Evolutionary conservation across 1,140 invertebrate species (phyloP), one percentile per base, ranked within the genome.

Genomic region (Teleopsis dalmanni): DNA sequence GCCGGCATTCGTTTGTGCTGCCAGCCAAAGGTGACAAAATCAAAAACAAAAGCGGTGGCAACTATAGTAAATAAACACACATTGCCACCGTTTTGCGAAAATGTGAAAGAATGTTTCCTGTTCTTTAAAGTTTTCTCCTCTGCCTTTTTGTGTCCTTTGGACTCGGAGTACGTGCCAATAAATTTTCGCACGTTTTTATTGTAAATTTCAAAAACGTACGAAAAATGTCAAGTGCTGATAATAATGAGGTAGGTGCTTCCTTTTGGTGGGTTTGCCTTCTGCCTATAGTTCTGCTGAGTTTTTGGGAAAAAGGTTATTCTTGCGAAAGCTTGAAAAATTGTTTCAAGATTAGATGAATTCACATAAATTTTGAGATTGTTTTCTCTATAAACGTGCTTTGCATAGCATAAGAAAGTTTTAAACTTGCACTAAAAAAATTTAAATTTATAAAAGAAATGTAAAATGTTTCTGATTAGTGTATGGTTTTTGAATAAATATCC

Each of bases 101-200:
- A n/a, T 11, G 41, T 11, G 41, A 10, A 3, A 16, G 41, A 4
- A 22, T 35, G 18, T 33, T 21, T n/a, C 25, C 3, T 5, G 19
- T 6, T 10, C 14, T 31, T 25, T 38, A 19, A 19, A 2, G 27
- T 50, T 25, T 40, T 25, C 41, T 45, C 40, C 33, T 45, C 45
- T 43, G 36, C 48, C 35, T 37, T 26, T 35, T 37, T 43, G n/a
- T 14, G 42, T 38, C 37, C 37, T 38, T 38, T 26, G 23, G 6
- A n/a, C 37, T 11, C 7, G 16, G 27, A 11, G 27, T 41, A 54
- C 52, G 52, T 54, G 52, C 43, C 52, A 54, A 54, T 54, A 59
- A 67, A 67, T 65, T 67, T 67, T 67, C 62, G 64, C 64, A 67
- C 64, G 64, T 67, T 64, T 65, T 65, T 64, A 48, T 50, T 52